These are phyloP conservation scores for Circaetus gallicus DNA, from an alignment of 2,113 vertebrate genomes.

Conservation along the genomic window DNA sequence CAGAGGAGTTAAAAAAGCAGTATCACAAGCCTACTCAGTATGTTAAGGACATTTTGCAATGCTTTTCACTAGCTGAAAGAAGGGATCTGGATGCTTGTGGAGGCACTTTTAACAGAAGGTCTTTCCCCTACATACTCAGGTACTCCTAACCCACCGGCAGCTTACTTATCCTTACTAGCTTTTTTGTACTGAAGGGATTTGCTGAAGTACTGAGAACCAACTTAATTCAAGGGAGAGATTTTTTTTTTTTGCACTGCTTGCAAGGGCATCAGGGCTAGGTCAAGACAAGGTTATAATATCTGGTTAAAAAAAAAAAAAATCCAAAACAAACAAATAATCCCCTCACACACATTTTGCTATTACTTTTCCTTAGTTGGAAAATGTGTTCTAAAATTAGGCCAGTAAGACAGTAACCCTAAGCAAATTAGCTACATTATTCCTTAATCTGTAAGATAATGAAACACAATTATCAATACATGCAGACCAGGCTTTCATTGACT, in stretches of 20 bases:
- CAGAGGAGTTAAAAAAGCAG: not conserved
- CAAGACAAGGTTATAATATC: not conserved
- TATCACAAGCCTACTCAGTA: not conserved
- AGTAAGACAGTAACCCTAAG: not conserved
- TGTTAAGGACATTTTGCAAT: not conserved
- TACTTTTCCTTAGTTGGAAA: not conserved
- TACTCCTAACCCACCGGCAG: not conserved
- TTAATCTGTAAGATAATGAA: not conserved
- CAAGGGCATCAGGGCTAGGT: not conserved
- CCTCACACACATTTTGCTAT: not conserved
- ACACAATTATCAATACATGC: not conserved
- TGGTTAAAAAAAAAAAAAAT: not conserved
- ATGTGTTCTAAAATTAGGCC: not conserved
- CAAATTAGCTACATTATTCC: not conserved
- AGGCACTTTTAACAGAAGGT: not conserved
- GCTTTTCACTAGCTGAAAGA: not conserved
- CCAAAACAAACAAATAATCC: not conserved
- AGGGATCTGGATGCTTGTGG: not conserved
- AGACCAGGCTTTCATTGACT: not conserved
- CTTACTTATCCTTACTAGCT: not conserved
- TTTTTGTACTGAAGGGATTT: not conserved
- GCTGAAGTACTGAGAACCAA: not conserved
- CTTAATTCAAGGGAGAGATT: not conserved
- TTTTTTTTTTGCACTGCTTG: not conserved
- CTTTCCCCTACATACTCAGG: not conserved